Percentiles rank a stretch among this genome's conserved stretches.
Conservation (phyloP, 2,113 vertebrate species). For the Misgurnus anguillicaudatus region DNA sequence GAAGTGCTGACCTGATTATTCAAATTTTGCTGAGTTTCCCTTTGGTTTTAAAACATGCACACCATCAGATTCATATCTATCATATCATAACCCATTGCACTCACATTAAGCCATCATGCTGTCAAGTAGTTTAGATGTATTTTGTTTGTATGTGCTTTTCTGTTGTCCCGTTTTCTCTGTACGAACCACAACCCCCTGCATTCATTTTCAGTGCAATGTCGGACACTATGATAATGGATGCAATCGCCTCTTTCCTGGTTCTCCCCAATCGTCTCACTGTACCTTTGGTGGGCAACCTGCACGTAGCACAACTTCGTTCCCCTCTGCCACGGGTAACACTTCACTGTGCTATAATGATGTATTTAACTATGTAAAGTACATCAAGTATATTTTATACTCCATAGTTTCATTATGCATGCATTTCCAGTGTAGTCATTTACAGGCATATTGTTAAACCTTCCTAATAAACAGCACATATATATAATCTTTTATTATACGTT, state of each 20-base stretch:
- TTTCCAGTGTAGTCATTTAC: not conserved
- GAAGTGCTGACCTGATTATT: constrained; percentile 47
- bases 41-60: constrained; percentile 32
- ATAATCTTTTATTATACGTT: not conserved
- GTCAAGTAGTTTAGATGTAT: constrained; percentile 43
- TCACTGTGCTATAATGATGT: constrained; percentile 19
- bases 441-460: too few species aligned
- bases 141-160: constrained; percentile 54
- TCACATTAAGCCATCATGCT: constrained; percentile 52
- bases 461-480: too few species aligned
- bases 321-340: constrained; percentile 88
- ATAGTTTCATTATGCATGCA: constrained; percentile 27
- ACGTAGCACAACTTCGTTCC: constrained; percentile 86
- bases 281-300: constrained; percentile 86
- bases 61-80: constrained; percentile 20
- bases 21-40: constrained; percentile 26
- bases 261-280: constrained; percentile 91
- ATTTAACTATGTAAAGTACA: constrained; percentile 29
- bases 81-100: constrained; percentile 22
- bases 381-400: not conserved
- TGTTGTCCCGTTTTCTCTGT: constrained; percentile 52
- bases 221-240: constrained; percentile 94
- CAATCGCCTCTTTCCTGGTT: constrained; percentile 89
- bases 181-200: constrained; percentile 60
- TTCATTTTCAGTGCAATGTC: constrained; percentile 82